phyloP scores from a whole-genome alignment of 2,888 invertebrate genomes.

The Hemicrepidius hirtus region DNA sequence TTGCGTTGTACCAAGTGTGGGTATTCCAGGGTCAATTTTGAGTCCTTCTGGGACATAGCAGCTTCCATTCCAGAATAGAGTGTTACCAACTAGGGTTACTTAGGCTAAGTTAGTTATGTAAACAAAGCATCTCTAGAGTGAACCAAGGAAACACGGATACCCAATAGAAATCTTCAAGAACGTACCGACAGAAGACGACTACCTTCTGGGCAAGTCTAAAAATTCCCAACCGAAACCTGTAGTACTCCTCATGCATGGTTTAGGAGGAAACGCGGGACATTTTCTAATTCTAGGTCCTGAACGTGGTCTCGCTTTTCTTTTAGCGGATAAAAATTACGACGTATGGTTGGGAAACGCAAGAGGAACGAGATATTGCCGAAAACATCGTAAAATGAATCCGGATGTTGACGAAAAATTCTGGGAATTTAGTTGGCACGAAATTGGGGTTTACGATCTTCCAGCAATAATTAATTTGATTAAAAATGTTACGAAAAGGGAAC shows the following conservation, averaged over 20 bases:
- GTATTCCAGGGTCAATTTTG: no score
- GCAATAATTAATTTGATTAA: conserved; percentile 83
- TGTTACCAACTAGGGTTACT: no score
- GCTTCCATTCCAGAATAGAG: no score
- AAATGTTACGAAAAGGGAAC: conserved; percentile 73
- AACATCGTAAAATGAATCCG: conserved; percentile 70
- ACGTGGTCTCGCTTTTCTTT: conserved; percentile 72
- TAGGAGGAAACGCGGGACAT: conserved; percentile 82
- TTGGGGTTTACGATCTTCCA: conserved; percentile 84
- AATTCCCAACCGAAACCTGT: conserved; percentile 70
- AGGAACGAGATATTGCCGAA: conserved; percentile 75
- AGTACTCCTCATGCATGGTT: conserved; percentile 84
- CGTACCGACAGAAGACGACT: conserved; percentile 71
- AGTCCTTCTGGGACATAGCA: no score
- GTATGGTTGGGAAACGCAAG: conserved; percentile 78
- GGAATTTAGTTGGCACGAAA: conserved; percentile 81
- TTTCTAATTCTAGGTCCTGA: conserved; percentile 81
- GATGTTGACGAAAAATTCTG: conserved; percentile 67
- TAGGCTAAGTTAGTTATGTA: no score
- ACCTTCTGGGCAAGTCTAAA: conserved; percentile 67
- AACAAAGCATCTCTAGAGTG: no score
- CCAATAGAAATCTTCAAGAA: conserved; percentile 67
- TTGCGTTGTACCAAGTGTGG: no score
- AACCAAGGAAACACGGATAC: conserved; percentile 65
- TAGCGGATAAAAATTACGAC: conserved; percentile 73